Evolutionary conservation across 2,113 vertebrate genomes (phyloP).

Genomic region (Triplophysa siluroides): DNA sequence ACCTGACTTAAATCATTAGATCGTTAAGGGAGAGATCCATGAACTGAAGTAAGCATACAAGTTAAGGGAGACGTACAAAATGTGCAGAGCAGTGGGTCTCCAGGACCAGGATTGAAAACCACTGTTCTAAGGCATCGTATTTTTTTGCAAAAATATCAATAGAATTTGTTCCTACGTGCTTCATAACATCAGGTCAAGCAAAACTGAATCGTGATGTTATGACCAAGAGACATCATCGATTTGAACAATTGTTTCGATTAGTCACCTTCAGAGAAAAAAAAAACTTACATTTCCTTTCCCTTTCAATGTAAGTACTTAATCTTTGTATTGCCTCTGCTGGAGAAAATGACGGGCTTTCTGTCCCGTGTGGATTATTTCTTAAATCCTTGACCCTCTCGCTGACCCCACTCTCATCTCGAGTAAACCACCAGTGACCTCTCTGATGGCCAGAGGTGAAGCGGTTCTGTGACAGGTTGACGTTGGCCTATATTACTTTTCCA

Average conservation of each 20-base stretch:
- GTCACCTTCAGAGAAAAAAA: background rate
- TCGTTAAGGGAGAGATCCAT: too few species aligned
- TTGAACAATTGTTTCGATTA: background rate
- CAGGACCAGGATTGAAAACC: too few species aligned
- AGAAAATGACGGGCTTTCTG: slow-evolving; percentile 35
- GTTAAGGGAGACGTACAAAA: too few species aligned
- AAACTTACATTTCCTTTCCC: background rate
- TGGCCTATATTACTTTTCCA: slow-evolving; percentile 26
- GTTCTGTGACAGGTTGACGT: slow-evolving; percentile 43
- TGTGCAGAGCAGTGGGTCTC: too few species aligned
- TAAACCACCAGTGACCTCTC: slow-evolving; percentile 14
- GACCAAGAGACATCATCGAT: background rate
- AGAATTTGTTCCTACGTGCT: background rate
- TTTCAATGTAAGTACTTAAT: background rate
- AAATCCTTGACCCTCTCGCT: slow-evolving; percentile 21
- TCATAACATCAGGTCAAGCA: background rate
- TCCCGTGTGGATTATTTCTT: slow-evolving; percentile 39
- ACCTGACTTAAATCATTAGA: too few species aligned
- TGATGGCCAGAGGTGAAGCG: background rate
- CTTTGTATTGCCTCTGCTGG: background rate
- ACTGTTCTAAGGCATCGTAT: too few species aligned
- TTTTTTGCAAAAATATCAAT: background rate
- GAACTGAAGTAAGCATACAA: too few species aligned
- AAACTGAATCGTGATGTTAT: background rate
- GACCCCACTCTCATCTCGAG: slow-evolving; percentile 34